These are phyloP conservation scores for Reticulitermes speratus DNA, from an alignment of 1,140 invertebrate species.

Conservation along the genomic window DNA sequence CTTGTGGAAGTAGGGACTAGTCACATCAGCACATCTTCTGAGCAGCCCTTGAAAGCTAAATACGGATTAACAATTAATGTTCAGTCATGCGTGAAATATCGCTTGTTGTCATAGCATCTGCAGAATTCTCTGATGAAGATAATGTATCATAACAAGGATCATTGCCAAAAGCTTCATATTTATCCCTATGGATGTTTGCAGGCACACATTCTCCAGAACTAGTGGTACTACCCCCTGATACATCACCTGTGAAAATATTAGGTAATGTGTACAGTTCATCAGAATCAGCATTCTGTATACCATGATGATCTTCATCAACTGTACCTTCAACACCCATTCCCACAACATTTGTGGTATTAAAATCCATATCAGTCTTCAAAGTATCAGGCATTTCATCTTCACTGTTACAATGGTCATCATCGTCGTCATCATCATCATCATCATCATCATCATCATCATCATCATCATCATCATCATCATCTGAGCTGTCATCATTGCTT, in stretches of 20 bases:
- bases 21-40: no score
- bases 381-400: background rate
- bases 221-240: background rate
- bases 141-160: background rate
- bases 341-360: no score
- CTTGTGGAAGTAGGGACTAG: no score
- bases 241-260: background rate
- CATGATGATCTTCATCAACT: no score
- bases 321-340: no score
- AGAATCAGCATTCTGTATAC: no score
- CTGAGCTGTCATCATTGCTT: background rate
- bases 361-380: no score
- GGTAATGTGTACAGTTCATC: no score
- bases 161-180: conserved; percentile 18
- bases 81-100: no score
- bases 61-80: no score
- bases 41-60: no score
- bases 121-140: background rate
- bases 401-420: background rate
- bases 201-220: conserved; percentile 16
- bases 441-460: no score
- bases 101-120: background rate
- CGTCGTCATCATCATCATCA: background rate
- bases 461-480: background rate
- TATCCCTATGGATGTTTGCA: background rate